Conservation (phyloP, 2,113 vertebrate species). For the Ceratotherium simum region DNA sequence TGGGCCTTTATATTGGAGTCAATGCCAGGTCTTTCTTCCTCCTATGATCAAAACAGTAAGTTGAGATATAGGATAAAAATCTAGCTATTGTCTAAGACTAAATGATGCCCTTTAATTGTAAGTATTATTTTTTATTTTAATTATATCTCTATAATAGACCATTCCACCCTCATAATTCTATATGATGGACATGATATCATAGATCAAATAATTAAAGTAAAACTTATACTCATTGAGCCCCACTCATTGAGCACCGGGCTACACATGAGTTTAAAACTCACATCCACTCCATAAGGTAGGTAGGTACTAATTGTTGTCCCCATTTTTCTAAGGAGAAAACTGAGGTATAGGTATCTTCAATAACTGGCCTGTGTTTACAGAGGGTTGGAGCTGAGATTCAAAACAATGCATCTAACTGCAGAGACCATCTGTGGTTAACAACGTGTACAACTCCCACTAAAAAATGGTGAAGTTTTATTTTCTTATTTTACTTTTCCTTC, state of each 20-base stretch:
- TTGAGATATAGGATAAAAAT: neutral
- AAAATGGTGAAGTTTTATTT: constrained; percentile 4
- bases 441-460: neutral
- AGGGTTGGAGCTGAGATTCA: neutral
- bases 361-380: neutral
- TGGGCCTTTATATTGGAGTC: neutral
- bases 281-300: neutral
- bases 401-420: neutral
- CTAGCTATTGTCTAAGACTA: neutral
- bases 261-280: neutral
- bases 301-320: neutral
- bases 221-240: neutral
- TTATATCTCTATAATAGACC: neutral
- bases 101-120: neutral
- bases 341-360: neutral
- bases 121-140: constrained; percentile 25
- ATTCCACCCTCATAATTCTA: neutral
- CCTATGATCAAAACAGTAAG: neutral
- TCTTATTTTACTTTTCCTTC: neutral
- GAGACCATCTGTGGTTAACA: neutral
- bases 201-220: constrained; percentile 33
- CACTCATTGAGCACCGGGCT: neutral
- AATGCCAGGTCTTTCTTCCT: neutral
- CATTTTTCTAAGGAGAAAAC: neutral
- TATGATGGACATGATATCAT: neutral